A percentile compares a stretch with the other conserved stretches of the same genome.
Evolutionary conservation across 92 coral and sea anemone species (phyloP).

Genomic region (Porites rus): DNA sequence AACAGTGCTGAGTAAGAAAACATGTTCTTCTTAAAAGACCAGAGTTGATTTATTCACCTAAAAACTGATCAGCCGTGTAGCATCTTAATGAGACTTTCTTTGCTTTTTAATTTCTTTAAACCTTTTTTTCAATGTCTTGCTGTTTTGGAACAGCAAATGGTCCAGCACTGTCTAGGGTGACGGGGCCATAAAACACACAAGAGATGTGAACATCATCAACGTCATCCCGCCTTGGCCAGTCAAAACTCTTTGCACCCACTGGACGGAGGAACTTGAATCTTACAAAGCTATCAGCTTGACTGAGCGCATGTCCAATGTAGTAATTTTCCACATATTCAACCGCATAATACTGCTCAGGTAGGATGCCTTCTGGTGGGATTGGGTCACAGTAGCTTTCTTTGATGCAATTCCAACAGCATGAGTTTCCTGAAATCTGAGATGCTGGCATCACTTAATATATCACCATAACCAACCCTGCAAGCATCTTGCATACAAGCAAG

Average conservation of each 20-base stretch:
- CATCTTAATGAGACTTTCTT: too few species aligned
- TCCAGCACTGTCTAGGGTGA: too few species aligned
- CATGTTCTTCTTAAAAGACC: too few species aligned
- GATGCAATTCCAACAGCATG: slow-evolving; percentile 46
- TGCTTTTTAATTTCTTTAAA: too few species aligned
- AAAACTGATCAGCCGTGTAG: too few species aligned
- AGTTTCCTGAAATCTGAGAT: slow-evolving; percentile 43
- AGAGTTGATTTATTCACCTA: too few species aligned
- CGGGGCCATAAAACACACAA: slow-evolving; percentile 37
- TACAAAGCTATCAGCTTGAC: neutral
- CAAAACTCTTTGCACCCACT: too few species aligned
- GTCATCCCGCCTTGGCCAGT: slow-evolving; percentile 32
- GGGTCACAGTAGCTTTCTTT: slow-evolving; percentile 17
- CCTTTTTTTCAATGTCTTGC: too few species aligned
- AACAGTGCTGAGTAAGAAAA: too few species aligned
- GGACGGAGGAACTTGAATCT: slow-evolving; percentile 43
- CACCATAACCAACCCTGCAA: slow-evolving; percentile 23
- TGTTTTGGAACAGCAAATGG: too few species aligned
- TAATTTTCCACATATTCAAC: slow-evolving; percentile 52
- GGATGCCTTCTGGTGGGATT: slow-evolving; percentile 28
- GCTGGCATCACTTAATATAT: slow-evolving; percentile 44
- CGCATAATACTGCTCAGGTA: slow-evolving; percentile 58
- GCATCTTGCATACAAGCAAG: slow-evolving; percentile 64
- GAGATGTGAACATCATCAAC: slow-evolving; percentile 45
- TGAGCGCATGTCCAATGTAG: slow-evolving; percentile 65